phyloP scores from a whole-genome alignment of 1,140 invertebrate species.

The Druon quercuslanigerum region DNA sequence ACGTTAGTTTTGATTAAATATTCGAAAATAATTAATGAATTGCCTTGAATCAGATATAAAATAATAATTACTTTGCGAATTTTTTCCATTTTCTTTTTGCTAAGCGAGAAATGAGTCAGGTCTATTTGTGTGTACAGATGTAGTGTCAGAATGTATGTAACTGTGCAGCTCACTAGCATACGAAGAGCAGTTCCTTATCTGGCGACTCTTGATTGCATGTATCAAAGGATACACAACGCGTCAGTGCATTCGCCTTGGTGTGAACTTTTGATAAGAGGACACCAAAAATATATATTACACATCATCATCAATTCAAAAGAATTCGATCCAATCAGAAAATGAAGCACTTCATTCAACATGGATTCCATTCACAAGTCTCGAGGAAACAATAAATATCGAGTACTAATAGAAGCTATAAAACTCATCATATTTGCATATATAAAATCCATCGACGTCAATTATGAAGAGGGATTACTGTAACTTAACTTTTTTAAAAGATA shows the following conservation, averaged over 20 bases:
- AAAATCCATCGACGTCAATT: background rate
- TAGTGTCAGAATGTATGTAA: background rate
- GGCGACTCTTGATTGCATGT: background rate
- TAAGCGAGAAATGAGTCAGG: background rate
- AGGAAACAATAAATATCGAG: no score
- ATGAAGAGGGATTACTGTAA: background rate
- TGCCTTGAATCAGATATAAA: background rate
- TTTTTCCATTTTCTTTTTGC: background rate
- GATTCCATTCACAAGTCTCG: no score
- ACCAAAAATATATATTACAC: background rate
- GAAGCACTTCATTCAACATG: no score
- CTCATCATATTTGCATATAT: background rate
- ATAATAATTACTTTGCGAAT: background rate
- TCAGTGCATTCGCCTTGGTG: background rate
- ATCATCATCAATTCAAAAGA: background rate
- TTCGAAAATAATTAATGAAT: no score
- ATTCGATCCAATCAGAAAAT: no score
- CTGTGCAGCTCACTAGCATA: background rate
- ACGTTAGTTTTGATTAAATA: no score
- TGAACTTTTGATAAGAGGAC: background rate
- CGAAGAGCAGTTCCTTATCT: conserved; percentile 7
- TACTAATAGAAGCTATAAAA: background rate
- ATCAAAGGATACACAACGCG: conserved; percentile 15
- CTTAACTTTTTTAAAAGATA: background rate
- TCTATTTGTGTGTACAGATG: background rate